Evolutionary conservation across 2,113 vertebrate species (phyloP), one percentile per base, ranked within the genome.

Genomic region (Taurulus bubalis): DNA sequence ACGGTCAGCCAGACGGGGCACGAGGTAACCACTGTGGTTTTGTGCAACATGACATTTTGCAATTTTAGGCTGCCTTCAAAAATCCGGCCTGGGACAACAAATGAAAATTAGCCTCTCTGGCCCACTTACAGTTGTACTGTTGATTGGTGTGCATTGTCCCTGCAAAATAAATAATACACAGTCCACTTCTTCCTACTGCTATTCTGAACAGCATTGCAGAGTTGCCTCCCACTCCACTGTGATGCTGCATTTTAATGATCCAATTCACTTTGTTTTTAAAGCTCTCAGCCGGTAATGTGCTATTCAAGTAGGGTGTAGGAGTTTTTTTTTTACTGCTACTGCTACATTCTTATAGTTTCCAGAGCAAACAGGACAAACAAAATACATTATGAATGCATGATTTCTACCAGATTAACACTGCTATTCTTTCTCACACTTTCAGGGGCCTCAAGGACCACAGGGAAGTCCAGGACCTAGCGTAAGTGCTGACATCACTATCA

Each of bases 381-480:
- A 40, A 34, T 8, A 7, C 10, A 16, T 73, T 2, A 15, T 45
- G 26, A 18, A 2, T 14, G 2, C 24, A 28, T 60, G 0, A 20
- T 47, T 59, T 56, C n/a, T 15, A 3, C 14, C 18, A 51, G 78
- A 20, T 69, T 83, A 69, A 76, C 2, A 10, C 28, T 1, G 32
- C 72, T 30, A 10, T 28, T 69, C 6, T 51, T 32, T 75, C 32
- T 83, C 47, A 28, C 87, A 90, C 34, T 93, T 84, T 53, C 85
- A 99, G 98, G 98, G 98, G 49, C 97, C 96, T 83, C 97, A 95
- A 92, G 98, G 98, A 87, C 95, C 93, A 53, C 94, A 84, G 75
- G 98, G 98, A 75, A 95, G 84, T 83, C 95, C 97, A 85, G 98
- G 98, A 36, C 97, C 93, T 76, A 96, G 95, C 85, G 98, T 99